Evolutionary conservation across 2,113 vertebrate genomes (phyloP), one percentile per base, ranked within the genome.

Genomic region (Hypanus sabinus): DNA sequence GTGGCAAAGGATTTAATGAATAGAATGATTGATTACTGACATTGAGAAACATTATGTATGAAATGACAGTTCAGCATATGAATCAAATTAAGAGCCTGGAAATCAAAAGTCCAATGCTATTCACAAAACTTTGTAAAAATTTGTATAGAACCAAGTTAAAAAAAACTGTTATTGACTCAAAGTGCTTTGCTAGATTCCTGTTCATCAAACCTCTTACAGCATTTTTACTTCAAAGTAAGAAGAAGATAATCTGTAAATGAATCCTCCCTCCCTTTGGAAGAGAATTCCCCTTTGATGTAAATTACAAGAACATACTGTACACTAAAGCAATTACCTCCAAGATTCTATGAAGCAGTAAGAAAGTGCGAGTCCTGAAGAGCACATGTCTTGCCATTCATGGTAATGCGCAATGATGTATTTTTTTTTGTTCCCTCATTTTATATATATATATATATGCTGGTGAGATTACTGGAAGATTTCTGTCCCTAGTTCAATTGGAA

Each of bases 121-220:
- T 71, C 2, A 55, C 22, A 30, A 0, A 93, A 93, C 38, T 73
- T 73, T 93, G 38, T 93, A 22, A 71, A 11, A 46, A 24, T 73
- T 73, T 55, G 70, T 27, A 38, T 36, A 30, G 38, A 75, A 46
- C 70, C 65, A 55, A 93, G 60, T 75, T 75, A 55, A 73, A 93
- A 75, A 20, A 73, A 36, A 55, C 36, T 30, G 85, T 93, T 93
- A 92, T 71, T 92, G 90, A 92, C 68, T 55, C 36, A 73, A 27
- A 20, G 24, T 46, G 8, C 68, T 46, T 10, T 27, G 20, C 68
- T 55, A 55, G 9, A 93, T 75, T 93, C 91, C 70, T 73, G 27
- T 55, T 93, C 36, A 91, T 91, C 24, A 55, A 10, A 93, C 10
- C 4, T 30, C 33, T 55, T 93, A 36, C 22, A 46, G 18, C 36